Percentiles rank a stretch among this genome's conserved stretches.
Conservation (phyloP, 2,797 vertebrate genomes). For the Siniperca scherzeri region DNA sequence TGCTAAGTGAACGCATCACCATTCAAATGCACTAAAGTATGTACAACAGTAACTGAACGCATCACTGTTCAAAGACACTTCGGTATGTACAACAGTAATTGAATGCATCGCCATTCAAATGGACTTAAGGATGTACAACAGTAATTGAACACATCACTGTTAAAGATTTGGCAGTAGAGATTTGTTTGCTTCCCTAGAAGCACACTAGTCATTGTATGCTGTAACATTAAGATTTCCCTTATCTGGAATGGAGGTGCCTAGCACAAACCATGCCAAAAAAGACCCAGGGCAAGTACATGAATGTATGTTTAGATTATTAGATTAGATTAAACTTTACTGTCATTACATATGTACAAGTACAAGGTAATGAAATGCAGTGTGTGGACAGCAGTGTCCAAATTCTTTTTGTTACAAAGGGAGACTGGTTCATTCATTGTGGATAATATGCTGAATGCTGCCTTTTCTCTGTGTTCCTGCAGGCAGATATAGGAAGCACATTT, state of each 20-base stretch:
- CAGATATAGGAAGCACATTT: not conserved
- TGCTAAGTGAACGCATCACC: too few relatives aligned
- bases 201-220: not conserved
- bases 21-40: not conserved
- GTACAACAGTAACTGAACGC: not conserved
- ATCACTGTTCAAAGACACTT: not conserved
- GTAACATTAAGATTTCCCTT: not conserved
- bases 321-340: too few relatives aligned
- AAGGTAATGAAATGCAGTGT: too few relatives aligned
- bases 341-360: too few relatives aligned
- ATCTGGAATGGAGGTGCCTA: not conserved
- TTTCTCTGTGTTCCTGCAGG: slow-evolving; percentile 2
- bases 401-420: not conserved
- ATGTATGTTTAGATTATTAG: not conserved
- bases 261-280: not conserved
- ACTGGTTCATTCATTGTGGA: not conserved
- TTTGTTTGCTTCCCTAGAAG: not conserved
- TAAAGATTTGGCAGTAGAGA: not conserved
- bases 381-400: not conserved
- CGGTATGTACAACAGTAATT: too few relatives aligned
- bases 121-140: too few relatives aligned
- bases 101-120: not conserved
- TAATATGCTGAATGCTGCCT: not conserved
- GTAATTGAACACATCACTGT: not conserved
- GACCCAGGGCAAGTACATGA: not conserved